phyloP scores from a whole-genome alignment of 2,797 vertebrate species.

The Sebastes hubbsi region DNA sequence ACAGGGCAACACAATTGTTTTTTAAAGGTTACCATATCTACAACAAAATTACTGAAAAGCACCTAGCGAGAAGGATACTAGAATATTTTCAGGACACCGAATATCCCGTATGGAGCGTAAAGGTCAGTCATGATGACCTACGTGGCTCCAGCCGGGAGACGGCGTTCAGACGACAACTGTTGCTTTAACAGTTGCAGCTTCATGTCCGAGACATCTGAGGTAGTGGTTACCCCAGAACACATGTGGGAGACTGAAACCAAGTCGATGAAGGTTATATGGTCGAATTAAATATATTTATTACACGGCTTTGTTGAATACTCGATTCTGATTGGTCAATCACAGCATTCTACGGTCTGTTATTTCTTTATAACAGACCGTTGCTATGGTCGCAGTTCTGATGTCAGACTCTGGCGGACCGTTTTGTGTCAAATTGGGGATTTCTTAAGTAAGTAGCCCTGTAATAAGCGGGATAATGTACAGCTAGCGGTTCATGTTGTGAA shows the following conservation, averaged over 20 bases:
- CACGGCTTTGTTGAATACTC: no score
- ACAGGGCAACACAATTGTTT: not conserved
- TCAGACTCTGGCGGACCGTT: no score
- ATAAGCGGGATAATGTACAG: no score
- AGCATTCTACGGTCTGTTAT: no score
- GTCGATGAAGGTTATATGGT: not conserved
- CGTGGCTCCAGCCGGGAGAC: not conserved
- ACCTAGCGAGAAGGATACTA: not conserved
- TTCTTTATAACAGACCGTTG: no score
- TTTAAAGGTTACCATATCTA: not conserved
- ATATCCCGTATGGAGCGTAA: not conserved
- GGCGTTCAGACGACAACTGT: not conserved
- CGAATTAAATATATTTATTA: not conserved
- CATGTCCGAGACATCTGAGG: not conserved
- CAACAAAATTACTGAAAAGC: not conserved
- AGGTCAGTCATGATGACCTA: not conserved
- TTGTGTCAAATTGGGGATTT: not conserved
- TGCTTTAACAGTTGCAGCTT: constrained; percentile 2
- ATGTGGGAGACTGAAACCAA: not conserved
- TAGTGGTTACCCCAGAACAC: not conserved
- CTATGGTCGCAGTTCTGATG: no score
- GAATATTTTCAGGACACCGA: not conserved
- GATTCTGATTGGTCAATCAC: no score
- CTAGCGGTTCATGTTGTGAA: no score
- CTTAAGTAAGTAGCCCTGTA: no score